Percentiles rank a stretch among this genome's conserved stretches.
phyloP scores from a whole-genome alignment of 1,140 invertebrate genomes.

The Heliconius nattereri region DNA sequence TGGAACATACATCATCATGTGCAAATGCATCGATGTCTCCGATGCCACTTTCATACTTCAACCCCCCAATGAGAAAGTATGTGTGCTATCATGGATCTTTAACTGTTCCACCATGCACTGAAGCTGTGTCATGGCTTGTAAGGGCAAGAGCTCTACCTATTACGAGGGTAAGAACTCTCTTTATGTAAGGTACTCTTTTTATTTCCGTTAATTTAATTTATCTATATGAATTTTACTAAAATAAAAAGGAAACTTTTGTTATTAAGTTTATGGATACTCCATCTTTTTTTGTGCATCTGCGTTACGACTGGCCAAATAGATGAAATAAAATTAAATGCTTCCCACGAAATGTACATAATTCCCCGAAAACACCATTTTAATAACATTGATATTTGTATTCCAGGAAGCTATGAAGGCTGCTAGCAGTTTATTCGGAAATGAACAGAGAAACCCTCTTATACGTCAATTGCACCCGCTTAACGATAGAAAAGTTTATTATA shows the following conservation, averaged over 20 bases:
- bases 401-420: conserved; percentile 42
- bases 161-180: conserved; percentile 48
- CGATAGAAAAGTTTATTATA: conserved; percentile 57
- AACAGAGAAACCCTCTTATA: neutral
- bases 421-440: conserved; percentile 18
- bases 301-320: no score
- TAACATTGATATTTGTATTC: conserved; percentile 14
- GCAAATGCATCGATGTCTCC: conserved; percentile 22
- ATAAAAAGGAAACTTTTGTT: no score
- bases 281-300: no score
- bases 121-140: conserved; percentile 62
- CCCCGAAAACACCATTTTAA: no score
- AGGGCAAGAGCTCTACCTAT: conserved; percentile 51
- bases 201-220: neutral
- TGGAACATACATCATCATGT: neutral
- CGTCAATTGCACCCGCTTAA: conserved; percentile 53
- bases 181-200: neutral
- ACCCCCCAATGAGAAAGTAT: conserved; percentile 57
- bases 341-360: no score
- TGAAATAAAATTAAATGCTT: no score
- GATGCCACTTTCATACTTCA: conserved; percentile 49
- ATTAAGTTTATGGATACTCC: no score
- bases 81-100: conserved; percentile 64
- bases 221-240: no score
- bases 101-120: conserved; percentile 59